Evolutionary conservation across 2,113 vertebrate species (phyloP), one percentile per base, ranked within the genome.

Genomic region (Hemiprocne comata): DNA sequence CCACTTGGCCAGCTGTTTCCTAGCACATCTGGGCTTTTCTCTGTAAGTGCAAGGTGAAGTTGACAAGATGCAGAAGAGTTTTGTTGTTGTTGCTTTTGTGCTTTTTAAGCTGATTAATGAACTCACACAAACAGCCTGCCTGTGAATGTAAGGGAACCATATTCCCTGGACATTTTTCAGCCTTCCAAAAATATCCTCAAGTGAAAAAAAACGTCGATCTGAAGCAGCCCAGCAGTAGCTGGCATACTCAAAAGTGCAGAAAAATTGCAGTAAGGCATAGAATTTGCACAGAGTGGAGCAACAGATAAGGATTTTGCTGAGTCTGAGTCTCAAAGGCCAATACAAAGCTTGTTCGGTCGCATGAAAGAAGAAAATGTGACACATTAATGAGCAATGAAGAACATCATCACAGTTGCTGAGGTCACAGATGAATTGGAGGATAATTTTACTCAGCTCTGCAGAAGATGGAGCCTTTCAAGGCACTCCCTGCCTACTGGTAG

Each of bases 101-200:
- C 2, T 53, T 83, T 83, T 88, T 33, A 57, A 91, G 38, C 25
- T 31, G 60, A 67, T 67, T 92, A 94, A 75, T 92, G 91, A 85
- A 54, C 28, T 34, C 13, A 40, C 9, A 61, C 4, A 19, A 88
- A 57, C 42, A 87, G 53, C 19, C 73, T 93, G 73, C 29, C 12
- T 65, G 29, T 58, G n/a, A 89, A 87, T 91, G 58, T 38, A 48
- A 69, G 38, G 38, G 29, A 93, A 77, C 55, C 0, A 0, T 62
- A 80, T 67, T 90, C 65, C 76, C 64, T 72, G 13, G 55, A 44
- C 13, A 7, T 60, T 60, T 92, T 62, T 85, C 17, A 64, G 40
- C 42, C 67, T 94, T 96, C 55, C 51, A 77, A 71, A 95, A 92
- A 82, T 80, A 90, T 34, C 60, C 15, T 23, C 38, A 50, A 40